phyloP scores from a whole-genome alignment of 2,113 vertebrate genomes.

The Zosterops pallidus region DNA sequence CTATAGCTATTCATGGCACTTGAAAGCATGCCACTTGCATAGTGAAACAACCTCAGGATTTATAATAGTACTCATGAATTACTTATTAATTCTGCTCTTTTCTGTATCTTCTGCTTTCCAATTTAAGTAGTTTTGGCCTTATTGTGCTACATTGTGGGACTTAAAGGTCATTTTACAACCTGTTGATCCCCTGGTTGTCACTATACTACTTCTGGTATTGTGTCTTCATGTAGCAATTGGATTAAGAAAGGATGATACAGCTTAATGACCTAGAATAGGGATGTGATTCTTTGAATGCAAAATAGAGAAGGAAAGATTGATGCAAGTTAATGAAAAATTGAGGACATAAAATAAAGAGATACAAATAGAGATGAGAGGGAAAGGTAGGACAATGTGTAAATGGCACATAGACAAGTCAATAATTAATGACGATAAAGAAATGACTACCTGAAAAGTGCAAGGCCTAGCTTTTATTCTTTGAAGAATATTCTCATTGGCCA shows the following conservation, averaged over 20 bases:
- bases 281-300: neutral
- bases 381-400: neutral
- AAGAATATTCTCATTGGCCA: neutral
- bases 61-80: neutral
- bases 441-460: neutral
- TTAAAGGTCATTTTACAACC: slow-evolving; percentile 27
- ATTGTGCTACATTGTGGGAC: neutral
- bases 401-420: neutral
- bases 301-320: neutral
- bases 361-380: neutral
- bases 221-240: neutral
- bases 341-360: neutral
- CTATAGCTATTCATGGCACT: neutral
- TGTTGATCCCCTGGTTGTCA: neutral
- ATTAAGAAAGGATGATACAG: slow-evolving; percentile 4
- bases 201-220: neutral
- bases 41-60: neutral
- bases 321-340: neutral
- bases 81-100: neutral
- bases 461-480: neutral
- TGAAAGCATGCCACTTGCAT: neutral
- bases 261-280: neutral
- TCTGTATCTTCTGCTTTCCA: neutral
- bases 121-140: neutral
- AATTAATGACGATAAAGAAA: neutral